Percentiles rank a stretch among this genome's conserved stretches.
Conservation (phyloP, 2,888 invertebrate species). For the Trilocha varians region DNA sequence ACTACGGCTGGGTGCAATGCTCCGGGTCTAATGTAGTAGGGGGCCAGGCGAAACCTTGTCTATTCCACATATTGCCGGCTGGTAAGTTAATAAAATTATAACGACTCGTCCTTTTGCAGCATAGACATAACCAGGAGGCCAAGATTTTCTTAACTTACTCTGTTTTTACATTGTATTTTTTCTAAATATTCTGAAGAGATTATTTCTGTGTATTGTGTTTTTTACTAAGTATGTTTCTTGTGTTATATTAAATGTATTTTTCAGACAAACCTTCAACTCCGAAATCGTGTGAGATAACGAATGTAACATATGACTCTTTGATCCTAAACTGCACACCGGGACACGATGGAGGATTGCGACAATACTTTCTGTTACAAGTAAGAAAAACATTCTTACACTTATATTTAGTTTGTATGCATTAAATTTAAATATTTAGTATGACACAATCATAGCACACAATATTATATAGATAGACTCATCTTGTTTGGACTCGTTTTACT, state of each 20-base stretch:
- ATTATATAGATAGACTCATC: too few relatives aligned
- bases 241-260: neutral
- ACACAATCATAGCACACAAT: too few relatives aligned
- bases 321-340: conserved; percentile 78
- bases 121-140: too few relatives aligned
- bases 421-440: too few relatives aligned
- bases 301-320: conserved; percentile 78
- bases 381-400: conserved; percentile 15
- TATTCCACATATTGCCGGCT: conserved; percentile 83
- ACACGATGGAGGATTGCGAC: conserved; percentile 79
- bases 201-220: too few relatives aligned
- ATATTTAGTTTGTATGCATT: too few relatives aligned
- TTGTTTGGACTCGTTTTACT: too few relatives aligned
- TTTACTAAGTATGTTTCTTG: too few relatives aligned
- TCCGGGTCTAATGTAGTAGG: conserved; percentile 82
- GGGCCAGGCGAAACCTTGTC: conserved; percentile 79
- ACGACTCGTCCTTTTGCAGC: too few relatives aligned
- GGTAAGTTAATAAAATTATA: conserved; percentile 47
- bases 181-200: too few relatives aligned
- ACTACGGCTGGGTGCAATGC: conserved; percentile 87
- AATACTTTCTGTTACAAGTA: conserved; percentile 77
- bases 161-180: too few relatives aligned
- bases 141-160: too few relatives aligned
- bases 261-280: conserved; percentile 80
- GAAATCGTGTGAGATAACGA: conserved; percentile 78